A percentile compares a stretch with the other conserved stretches of the same genome.
These are phyloP conservation scores for Muscicapa adusta DNA, from an alignment of 2,113 vertebrate species.

Conservation along the genomic window DNA sequence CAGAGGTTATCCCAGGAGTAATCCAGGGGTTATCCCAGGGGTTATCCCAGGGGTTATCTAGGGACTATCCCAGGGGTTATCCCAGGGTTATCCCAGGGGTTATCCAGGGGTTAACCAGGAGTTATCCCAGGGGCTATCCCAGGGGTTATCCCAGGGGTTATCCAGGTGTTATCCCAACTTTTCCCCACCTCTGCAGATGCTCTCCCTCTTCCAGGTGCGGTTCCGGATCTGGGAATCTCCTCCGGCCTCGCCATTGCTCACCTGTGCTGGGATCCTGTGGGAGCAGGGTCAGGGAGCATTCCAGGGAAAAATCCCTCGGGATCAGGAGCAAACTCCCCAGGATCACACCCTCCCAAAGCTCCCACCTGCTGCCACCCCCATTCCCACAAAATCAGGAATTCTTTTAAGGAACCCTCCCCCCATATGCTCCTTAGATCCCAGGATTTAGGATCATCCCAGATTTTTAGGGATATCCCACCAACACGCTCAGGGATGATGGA, in stretches of 20 bases:
- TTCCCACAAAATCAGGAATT: not conserved
- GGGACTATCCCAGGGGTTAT: too few species aligned
- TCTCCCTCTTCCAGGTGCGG: not conserved
- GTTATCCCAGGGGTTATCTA: not conserved
- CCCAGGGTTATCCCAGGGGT: too few species aligned
- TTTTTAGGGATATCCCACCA: not conserved
- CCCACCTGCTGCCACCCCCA: too few species aligned
- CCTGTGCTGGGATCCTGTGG: not conserved
- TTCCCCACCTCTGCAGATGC: not conserved
- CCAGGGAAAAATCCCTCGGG: not conserved
- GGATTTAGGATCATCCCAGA: not conserved
- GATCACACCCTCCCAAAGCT: not conserved
- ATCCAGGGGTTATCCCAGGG: too few species aligned
- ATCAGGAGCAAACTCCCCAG: not conserved
- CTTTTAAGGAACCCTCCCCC: not conserved
- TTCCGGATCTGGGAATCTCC: not conserved
- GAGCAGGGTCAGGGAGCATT: not conserved
- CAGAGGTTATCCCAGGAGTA: too few species aligned
- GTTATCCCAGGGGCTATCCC: not conserved
- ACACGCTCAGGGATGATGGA: not conserved
- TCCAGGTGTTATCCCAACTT: not conserved
- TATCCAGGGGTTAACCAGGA: not conserved
- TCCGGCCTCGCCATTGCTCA: not conserved
- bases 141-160: not conserved
- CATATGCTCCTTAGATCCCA: not conserved